Evolutionary conservation across 2,888 invertebrate genomes (phyloP), one percentile per base, ranked within the genome.

Genomic region (Oligia fasciuncula): DNA sequence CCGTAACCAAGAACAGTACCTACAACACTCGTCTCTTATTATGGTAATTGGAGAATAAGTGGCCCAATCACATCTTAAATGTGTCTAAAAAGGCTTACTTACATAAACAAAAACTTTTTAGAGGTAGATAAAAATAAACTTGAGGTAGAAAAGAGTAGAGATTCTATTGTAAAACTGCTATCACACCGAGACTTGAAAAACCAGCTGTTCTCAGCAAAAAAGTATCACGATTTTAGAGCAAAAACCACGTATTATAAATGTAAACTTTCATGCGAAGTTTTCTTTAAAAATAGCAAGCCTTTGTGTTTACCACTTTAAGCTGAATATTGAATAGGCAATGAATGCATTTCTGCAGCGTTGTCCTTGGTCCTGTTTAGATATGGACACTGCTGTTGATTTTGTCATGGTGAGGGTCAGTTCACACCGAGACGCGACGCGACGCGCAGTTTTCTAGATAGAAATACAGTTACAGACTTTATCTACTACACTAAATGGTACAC

Each of bases 291-390:
- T 69, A 49, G 54, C 71, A 46, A 60, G 49, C 72, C 54, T 66
- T 72, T 69, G 63, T 75, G 74, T 62, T 75, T 69, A 9, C 19
- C 9, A 35, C 23, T 73, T 80, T 75, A 13, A 62, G 4, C n/a
- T 80, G 76, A 75, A 85, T 66, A 71, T 73, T 71, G 57, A 74
- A 82, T 71, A 67, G 70, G 60, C 54, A 66, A 70, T 70, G 49
- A 67, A 71, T 84, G 80, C 73, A 67, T 67, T 79, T 79, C 14
- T 83, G 51, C 35, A 46, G 46, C 29, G 29, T 54, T 11, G 43
- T 40, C 29, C 69, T 62, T 68, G 35, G 5, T 80, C 5, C 19
- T 14, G 49, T 23, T 81, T 29, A 54, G 14, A 19, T 2, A 17
- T 54, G 35, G 54, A 40, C 1, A 29, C 4, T 14, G 0, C 70